A percentile compares a stretch with the other conserved stretches of the same genome.
Evolutionary conservation across 1,140 invertebrate species (phyloP).

Genomic region (Zaprionus tsacasi): DNA sequence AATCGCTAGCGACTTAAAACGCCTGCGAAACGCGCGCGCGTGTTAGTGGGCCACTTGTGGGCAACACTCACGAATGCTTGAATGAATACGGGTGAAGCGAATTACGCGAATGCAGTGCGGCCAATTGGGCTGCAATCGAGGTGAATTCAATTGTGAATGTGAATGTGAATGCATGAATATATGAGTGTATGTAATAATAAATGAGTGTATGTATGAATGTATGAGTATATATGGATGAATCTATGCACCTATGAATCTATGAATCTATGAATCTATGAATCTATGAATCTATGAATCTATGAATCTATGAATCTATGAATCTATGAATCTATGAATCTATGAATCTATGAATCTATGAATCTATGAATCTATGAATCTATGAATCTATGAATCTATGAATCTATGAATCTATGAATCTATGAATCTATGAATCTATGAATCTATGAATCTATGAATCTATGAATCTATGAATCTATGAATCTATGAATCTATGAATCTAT

Average conservation of each 20-base stretch:
- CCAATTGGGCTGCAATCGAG: constrained; percentile 3
- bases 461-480: neutral
- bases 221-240: neutral
- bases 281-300: neutral
- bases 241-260: neutral
- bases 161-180: neutral
- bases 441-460: neutral
- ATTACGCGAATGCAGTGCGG: neutral
- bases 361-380: no score
- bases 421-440: no score
- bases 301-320: neutral
- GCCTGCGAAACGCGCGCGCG: neutral
- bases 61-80: neutral
- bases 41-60: neutral
- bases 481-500: no score
- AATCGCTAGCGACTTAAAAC: constrained; percentile 31
- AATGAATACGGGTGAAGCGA: neutral
- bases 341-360: neutral
- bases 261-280: neutral
- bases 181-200: neutral
- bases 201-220: neutral
- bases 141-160: neutral
- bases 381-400: no score
- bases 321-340: neutral
- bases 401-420: no score